Base-by-base conservation (phyloP, 2,888 invertebrate species). In the Diploptera punctata region DNA sequence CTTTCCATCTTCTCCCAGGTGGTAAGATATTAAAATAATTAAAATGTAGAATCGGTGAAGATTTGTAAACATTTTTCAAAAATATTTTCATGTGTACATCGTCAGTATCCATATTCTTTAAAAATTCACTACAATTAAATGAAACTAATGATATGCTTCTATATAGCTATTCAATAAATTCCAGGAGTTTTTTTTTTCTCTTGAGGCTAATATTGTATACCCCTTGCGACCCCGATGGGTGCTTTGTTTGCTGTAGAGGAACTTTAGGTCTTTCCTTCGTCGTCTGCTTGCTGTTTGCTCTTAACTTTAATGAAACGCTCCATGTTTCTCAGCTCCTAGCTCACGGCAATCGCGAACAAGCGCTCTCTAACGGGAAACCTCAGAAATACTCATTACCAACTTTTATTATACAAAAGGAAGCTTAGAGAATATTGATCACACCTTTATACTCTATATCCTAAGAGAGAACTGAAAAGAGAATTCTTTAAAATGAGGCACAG, bases 301-400 rank as follows among this genome's bases (percentile, higher is more conserved):
- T 52, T 24, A 52, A 24, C 24, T 52, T 52, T 52, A 52, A 52
- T 52, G 52, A 52, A 52, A 52, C 24, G 52, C 24, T 52, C 52
- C 19, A 13, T 5, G 19, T 24, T 13, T 24, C 18, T 4, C 49
- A 10, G 7, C 24, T 2, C 16, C 5, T 16, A 52, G 21, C 24
- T 24, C 4, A 7, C 21, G 52, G 3, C 38, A 13, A 52, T 24
- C 24, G n/a, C 52, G 0, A 2, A 24, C 10, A 1, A 47, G 10
- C 24, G 3, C 4, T 52, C 52, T 52, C 24, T 21, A 52, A 13
- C 24, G 1, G 5, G 52, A 52, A 52, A 10, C 5, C 24, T 3
- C 5, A n/a, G n/a, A n/a, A 16, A 52, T 13, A 24, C 52, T 21
- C 52, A 52, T 52, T 52, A 52, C 1, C 21, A 52, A 10, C 19